phyloP scores from a whole-genome alignment of 2,888 invertebrate species.

The Drosophila aldrichi region DNA sequence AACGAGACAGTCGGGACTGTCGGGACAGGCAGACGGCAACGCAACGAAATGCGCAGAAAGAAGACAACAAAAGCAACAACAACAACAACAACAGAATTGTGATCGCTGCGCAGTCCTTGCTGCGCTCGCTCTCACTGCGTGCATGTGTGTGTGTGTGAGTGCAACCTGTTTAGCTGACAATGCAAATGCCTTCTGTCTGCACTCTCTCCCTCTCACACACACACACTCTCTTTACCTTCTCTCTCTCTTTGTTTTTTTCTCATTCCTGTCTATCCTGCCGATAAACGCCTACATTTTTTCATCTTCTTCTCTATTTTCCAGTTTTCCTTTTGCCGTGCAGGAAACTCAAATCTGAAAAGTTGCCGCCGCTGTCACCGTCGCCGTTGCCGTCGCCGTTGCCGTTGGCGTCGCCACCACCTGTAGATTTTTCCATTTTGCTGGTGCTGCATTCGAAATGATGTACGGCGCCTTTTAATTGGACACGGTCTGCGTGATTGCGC shows the following conservation, averaged over 20 bases:
- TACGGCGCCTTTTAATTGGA: slow-evolving; percentile 81
- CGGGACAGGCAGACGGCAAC: slow-evolving; percentile 4
- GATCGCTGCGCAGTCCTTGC: slow-evolving; percentile 31
- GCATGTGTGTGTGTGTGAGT: not conserved
- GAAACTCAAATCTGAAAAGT: slow-evolving; percentile 60
- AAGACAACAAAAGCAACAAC: slow-evolving; percentile 2
- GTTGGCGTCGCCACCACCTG: slow-evolving; percentile 68
- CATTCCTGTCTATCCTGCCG: slow-evolving; percentile 28
- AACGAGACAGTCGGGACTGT: slow-evolving; percentile 14
- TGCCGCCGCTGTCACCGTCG: slow-evolving; percentile 22
- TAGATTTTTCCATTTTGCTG: slow-evolving; percentile 67
- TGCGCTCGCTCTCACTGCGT: slow-evolving; percentile 3
- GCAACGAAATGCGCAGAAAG: slow-evolving; percentile 27
- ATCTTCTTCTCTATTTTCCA: slow-evolving; percentile 17
- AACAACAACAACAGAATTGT: not conserved
- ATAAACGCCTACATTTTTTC: slow-evolving; percentile 48
- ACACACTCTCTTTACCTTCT: not conserved
- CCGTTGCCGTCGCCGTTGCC: slow-evolving; percentile 26
- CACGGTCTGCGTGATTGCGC: slow-evolving; percentile 77
- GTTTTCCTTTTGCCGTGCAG: slow-evolving; percentile 41
- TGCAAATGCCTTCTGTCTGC: slow-evolving; percentile 29
- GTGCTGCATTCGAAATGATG: slow-evolving; percentile 74
- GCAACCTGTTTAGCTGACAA: slow-evolving; percentile 43
- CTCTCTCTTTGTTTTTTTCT: too few species aligned
- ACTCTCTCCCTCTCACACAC: not conserved